phyloP scores from a whole-genome alignment of 2,113 vertebrate genomes.

The Excalfactoria chinensis region DNA sequence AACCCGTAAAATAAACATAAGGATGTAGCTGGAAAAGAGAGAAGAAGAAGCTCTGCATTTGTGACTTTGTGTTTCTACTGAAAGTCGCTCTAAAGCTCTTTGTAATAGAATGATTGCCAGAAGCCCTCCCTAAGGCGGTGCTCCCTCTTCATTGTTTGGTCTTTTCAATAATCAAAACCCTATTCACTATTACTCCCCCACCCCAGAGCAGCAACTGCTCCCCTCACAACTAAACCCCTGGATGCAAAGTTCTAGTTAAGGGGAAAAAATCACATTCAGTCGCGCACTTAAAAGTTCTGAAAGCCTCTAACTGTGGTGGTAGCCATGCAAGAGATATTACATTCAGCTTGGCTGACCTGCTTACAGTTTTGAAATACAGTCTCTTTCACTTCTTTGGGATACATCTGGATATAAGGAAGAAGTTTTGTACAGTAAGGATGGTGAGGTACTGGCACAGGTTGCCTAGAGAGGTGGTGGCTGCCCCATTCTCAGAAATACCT shows the following conservation, averaged over 20 bases:
- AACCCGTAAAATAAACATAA: background rate
- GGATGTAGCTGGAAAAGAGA: background rate
- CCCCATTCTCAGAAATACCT: too few species aligned
- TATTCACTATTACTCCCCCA: background rate
- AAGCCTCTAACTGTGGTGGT: background rate
- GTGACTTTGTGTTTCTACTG: background rate
- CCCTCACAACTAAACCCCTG: background rate
- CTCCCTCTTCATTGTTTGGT: background rate
- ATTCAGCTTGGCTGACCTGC: background rate
- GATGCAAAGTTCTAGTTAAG: too few species aligned
- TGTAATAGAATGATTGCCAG: background rate
- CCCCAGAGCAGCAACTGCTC: background rate
- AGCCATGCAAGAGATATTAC: background rate
- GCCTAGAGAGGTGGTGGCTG: too few species aligned
- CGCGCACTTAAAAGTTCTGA: background rate
- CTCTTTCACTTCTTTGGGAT: background rate
- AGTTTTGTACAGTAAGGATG: too few species aligned
- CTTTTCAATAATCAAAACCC: background rate
- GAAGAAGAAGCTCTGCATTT: background rate
- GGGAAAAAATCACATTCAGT: background rate
- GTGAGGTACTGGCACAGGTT: too few species aligned
- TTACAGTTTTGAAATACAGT: background rate
- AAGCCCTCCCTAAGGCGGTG: background rate
- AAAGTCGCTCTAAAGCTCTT: background rate
- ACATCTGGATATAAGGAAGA: too few species aligned